These are phyloP conservation scores for Sarcophaga variegata DNA, from an alignment of 2,888 invertebrate species.

Conservation along the genomic window DNA sequence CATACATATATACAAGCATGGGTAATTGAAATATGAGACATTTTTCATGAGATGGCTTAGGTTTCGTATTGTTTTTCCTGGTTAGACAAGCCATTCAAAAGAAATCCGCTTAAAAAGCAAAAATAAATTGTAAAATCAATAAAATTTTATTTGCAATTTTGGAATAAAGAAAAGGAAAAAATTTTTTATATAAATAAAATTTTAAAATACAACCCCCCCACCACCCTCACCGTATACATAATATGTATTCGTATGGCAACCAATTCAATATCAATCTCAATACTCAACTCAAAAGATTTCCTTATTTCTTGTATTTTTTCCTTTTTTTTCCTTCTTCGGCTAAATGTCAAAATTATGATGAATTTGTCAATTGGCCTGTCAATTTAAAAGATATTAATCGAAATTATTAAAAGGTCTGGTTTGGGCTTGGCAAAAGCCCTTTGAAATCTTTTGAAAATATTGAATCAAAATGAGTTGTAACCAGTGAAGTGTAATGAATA, in stretches of 20 bases:
- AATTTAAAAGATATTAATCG: conserved; percentile 25
- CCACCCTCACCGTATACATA: no score
- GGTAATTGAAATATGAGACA: no score
- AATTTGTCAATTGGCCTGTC: conserved; percentile 48
- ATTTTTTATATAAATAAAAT: not conserved
- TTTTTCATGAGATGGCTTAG: not conserved
- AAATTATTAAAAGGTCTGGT: not conserved
- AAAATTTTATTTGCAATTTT: no score
- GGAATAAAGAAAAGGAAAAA: no score
- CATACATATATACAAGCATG: no score
- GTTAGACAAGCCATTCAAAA: no score
- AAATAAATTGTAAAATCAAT: not conserved
- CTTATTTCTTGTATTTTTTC: not conserved
- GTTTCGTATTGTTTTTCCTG: no score
- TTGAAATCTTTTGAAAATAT: not conserved
- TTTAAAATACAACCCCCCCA: no score
- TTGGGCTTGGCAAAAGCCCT: not conserved
- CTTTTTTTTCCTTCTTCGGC: not conserved
- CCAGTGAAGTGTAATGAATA: conserved; percentile 17
- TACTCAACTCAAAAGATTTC: no score
- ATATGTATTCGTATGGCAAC: no score
- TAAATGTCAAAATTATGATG: conserved; percentile 39
- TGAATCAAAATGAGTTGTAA: conserved; percentile 17
- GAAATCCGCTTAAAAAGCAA: not conserved
- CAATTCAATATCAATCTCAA: no score